These are phyloP conservation scores for Euschistus heros DNA, from an alignment of 1,140 invertebrate species.

Conservation along the genomic window DNA sequence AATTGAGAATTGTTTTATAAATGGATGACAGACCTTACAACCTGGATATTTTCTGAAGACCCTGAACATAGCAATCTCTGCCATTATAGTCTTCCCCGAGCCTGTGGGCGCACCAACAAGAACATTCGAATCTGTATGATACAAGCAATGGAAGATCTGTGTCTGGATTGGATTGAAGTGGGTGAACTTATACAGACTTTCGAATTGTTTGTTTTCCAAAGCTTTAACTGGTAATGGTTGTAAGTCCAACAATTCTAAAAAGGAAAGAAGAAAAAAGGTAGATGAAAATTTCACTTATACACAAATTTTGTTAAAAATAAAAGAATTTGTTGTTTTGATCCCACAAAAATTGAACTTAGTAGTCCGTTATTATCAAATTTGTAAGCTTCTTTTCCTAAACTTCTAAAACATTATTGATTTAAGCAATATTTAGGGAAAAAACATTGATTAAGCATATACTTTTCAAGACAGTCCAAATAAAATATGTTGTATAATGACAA, in stretches of 20 bases:
- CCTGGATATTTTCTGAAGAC: conserved; percentile 75
- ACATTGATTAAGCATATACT: no score
- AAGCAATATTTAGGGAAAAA: no score
- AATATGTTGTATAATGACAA: no score
- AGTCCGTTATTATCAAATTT: no score
- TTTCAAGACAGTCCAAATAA: no score
- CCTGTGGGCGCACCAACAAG: conserved; percentile 95
- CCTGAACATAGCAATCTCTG: conserved; percentile 94
- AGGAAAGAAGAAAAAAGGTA: conserved; percentile 3
- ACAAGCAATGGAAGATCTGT: conserved; percentile 94
- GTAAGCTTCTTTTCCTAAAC: no score
- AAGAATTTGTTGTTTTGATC: no score
- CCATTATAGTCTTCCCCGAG: conserved; percentile 96
- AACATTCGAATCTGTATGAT: conserved; percentile 90
- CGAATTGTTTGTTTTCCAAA: conserved; percentile 62
- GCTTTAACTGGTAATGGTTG: conserved; percentile 79
- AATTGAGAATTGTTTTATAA: no score
- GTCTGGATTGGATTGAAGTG: conserved; percentile 99
- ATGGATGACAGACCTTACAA: conserved; percentile 56
- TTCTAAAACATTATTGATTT: no score
- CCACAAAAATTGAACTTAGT: no score
- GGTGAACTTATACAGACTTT: conserved; percentile 79
- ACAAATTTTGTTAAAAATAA: no score
- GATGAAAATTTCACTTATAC: no score
- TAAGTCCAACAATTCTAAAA: conserved; percentile 74